phyloP scores from a whole-genome alignment of 1,140 invertebrate genomes.

The Piezodorus guildinii region DNA sequence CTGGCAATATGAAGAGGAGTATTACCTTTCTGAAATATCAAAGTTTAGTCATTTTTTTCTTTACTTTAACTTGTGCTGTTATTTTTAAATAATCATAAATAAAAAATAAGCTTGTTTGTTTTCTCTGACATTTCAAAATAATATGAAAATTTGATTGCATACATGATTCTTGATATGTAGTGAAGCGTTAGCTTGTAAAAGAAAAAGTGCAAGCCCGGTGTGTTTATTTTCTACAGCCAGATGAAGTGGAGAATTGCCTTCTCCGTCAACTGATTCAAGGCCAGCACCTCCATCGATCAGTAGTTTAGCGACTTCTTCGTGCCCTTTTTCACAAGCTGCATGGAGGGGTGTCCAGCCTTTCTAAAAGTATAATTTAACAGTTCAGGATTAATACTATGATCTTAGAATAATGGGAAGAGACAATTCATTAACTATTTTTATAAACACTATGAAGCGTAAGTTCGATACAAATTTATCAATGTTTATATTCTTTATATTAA shows the following conservation, averaged over 20 bases:
- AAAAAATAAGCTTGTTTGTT: neutral
- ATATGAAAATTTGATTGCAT: too few species aligned
- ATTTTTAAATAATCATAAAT: too few species aligned
- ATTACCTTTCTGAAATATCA: conserved; percentile 47
- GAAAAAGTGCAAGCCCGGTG: conserved; percentile 53
- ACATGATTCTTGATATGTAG: conserved; percentile 45
- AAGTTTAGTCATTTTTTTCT: neutral
- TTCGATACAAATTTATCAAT: too few species aligned
- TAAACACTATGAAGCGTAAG: too few species aligned
- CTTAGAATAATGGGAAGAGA: too few species aligned
- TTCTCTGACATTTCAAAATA: too few species aligned
- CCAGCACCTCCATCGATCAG: conserved; percentile 43
- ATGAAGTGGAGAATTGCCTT: conserved; percentile 70
- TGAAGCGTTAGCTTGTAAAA: conserved; percentile 47
- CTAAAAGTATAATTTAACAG: conserved; percentile 32
- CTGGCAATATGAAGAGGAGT: conserved; percentile 63
- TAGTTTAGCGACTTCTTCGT: conserved; percentile 51
- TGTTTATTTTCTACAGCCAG: conserved; percentile 68
- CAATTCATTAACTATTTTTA: too few species aligned
- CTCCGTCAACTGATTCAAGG: conserved; percentile 48
- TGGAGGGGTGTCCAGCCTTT: conserved; percentile 57
- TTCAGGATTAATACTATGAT: too few species aligned
- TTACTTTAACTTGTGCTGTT: too few species aligned
- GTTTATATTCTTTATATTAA: too few species aligned
- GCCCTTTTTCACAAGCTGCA: conserved; percentile 58